Percentiles rank a stretch among this genome's conserved stretches.
Conservation (phyloP, 2,113 vertebrate species). For the Thermophis baileyi region DNA sequence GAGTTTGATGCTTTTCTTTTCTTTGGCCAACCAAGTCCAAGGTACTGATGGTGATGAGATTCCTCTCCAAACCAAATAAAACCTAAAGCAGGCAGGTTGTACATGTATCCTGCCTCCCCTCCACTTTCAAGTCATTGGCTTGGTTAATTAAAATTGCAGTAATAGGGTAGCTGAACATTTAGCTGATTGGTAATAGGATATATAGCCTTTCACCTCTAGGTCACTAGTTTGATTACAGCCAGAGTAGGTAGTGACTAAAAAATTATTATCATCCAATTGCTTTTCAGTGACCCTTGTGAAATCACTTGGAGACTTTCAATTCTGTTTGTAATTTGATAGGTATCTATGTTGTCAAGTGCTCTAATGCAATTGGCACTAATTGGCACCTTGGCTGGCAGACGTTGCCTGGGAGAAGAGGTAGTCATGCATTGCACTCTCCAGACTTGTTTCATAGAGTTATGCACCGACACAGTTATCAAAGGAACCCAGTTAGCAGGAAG, state of each 20-base stretch:
- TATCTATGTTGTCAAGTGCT: conserved; percentile 37
- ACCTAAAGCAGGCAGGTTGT: conserved; percentile 54
- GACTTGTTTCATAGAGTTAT: neutral
- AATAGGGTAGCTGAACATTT: conserved; percentile 51
- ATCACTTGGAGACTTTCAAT: conserved; percentile 35
- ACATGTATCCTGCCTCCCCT: conserved; percentile 46
- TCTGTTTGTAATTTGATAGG: conserved; percentile 30
- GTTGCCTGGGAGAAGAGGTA: neutral
- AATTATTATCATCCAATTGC: conserved; percentile 56
- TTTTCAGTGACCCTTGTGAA: conserved; percentile 53
- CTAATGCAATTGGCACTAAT: conserved; percentile 43
- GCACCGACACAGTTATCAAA: rapidly evolving
- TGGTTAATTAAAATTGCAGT: conserved; percentile 66
- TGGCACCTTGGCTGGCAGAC: conserved; percentile 12
- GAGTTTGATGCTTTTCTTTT: neutral
- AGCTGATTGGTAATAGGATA: conserved; percentile 60
- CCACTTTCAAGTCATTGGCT: conserved; percentile 59
- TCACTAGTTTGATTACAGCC: conserved; percentile 54
- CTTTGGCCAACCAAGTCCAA: rapidly evolving
- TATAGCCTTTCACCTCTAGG: conserved; percentile 63
- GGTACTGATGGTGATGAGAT: conserved; percentile 5
- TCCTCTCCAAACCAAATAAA: conserved; percentile 26
- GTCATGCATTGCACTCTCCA: neutral
- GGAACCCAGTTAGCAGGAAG: neutral
- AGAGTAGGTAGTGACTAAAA: conserved; percentile 56